These are phyloP conservation scores for Empidonax alnorum DNA, from an alignment of 2,113 vertebrate genomes.

Conservation along the genomic window DNA sequence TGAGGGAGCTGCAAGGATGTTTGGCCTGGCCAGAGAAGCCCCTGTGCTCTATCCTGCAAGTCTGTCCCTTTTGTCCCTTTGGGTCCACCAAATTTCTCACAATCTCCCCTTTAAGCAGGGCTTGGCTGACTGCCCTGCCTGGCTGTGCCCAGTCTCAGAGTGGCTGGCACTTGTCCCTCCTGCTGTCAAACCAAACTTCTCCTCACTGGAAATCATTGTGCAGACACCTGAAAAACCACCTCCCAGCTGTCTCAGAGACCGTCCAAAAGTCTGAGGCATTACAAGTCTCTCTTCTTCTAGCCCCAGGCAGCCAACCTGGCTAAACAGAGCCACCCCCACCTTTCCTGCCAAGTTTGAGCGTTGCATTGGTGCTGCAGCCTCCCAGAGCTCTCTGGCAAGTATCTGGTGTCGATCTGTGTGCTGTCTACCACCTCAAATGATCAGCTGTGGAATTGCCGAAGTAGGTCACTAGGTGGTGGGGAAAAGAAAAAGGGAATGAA, in stretches of 20 bases:
- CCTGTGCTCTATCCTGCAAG: neutral
- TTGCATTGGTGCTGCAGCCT: fast-evolving
- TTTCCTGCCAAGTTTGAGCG: neutral
- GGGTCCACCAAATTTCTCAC: neutral
- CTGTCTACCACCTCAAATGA: neutral
- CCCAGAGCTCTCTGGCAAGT: neutral
- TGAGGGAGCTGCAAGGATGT: neutral
- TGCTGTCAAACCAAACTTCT: neutral
- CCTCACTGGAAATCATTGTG: neutral
- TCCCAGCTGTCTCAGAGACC: neutral
- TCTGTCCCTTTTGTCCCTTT: neutral
- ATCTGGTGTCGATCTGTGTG: neutral
- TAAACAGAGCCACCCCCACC: neutral
- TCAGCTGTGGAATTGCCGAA: neutral
- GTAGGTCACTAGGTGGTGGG: too few relatives aligned
- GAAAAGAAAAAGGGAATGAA: fast-evolving
- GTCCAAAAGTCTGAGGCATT: neutral
- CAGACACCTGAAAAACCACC: fast-evolving
- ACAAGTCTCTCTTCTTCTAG: neutral
- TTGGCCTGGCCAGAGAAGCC: neutral
- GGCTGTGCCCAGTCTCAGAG: neutral
- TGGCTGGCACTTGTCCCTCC: fast-evolving
- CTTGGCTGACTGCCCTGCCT: neutral
- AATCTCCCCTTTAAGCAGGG: neutral
- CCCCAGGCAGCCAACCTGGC: neutral